These are phyloP conservation scores for Spizaetus ornatus DNA, from an alignment of 2,113 vertebrate genomes.

Conservation along the genomic window DNA sequence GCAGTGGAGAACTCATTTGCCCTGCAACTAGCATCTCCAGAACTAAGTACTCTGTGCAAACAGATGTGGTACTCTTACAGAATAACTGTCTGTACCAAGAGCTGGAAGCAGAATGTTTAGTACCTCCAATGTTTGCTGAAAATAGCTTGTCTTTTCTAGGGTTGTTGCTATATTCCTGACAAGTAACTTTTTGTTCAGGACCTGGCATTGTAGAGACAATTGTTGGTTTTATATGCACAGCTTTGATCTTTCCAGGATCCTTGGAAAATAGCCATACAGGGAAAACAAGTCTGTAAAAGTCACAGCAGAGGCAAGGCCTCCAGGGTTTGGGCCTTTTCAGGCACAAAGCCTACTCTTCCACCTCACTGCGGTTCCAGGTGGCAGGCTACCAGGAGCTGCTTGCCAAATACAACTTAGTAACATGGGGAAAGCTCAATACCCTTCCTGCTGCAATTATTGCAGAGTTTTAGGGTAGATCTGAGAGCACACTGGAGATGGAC, in stretches of 20 bases:
- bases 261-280: slow-evolving; percentile 1
- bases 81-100: not conserved
- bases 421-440: slow-evolving; percentile 10
- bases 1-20: not conserved
- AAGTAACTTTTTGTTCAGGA: not conserved
- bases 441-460: not conserved
- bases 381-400: slow-evolving; percentile 3
- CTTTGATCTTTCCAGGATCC: slow-evolving; percentile 24
- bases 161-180: not conserved
- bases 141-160: not conserved
- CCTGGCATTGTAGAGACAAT: not conserved
- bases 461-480: not conserved
- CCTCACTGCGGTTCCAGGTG: slow-evolving; percentile 1
- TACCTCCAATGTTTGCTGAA: not conserved
- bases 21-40: not conserved
- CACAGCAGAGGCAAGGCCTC: not conserved
- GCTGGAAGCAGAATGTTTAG: not conserved
- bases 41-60: not conserved
- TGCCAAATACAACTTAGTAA: slow-evolving; percentile 14
- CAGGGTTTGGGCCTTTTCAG: not conserved
- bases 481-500: not conserved
- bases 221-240: not conserved
- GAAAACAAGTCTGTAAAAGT: slow-evolving; percentile 38
- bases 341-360: not conserved
- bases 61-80: not conserved